Evolutionary conservation across 2,113 vertebrate species (phyloP).

Genomic region (Paedocypris sp.): DNA sequence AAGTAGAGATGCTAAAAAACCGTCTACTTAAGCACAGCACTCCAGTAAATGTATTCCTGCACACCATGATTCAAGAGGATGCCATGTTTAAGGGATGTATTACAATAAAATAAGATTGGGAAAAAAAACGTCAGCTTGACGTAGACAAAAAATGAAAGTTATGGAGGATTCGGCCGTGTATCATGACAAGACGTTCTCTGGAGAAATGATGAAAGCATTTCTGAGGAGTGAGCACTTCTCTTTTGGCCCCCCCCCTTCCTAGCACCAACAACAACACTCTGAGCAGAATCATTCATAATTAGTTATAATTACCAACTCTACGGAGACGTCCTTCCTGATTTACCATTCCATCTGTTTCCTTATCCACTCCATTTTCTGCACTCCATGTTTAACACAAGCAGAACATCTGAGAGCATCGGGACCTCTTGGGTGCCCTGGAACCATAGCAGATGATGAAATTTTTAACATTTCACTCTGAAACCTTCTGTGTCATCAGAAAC

Average conservation of each 20-base stretch:
- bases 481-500: neutral
- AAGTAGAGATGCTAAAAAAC: too few species aligned
- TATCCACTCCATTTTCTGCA: slow-evolving; percentile 9
- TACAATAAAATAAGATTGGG: too few species aligned
- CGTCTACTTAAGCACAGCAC: too few species aligned
- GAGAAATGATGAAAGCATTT: slow-evolving; percentile 22
- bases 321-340: neutral
- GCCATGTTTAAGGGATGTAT: too few species aligned
- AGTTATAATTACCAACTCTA: slow-evolving; percentile 15
- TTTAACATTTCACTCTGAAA: slow-evolving; percentile 6
- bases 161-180: slow-evolving; percentile 18
- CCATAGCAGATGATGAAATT: neutral
- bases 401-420: neutral
- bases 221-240: neutral
- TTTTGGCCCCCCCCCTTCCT: neutral
- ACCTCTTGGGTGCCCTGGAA: neutral
- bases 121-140: neutral
- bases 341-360: slow-evolving; percentile 5
- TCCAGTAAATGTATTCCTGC: too few species aligned
- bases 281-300: slow-evolving; percentile 19
- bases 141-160: neutral
- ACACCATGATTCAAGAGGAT: too few species aligned
- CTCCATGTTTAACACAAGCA: neutral
- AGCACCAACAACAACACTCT: neutral
- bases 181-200: slow-evolving; percentile 20